Percentiles rank a stretch among this genome's conserved stretches.
phyloP scores from a whole-genome alignment of 1,140 invertebrate species.

The Holcopasites calliopsidis region DNA sequence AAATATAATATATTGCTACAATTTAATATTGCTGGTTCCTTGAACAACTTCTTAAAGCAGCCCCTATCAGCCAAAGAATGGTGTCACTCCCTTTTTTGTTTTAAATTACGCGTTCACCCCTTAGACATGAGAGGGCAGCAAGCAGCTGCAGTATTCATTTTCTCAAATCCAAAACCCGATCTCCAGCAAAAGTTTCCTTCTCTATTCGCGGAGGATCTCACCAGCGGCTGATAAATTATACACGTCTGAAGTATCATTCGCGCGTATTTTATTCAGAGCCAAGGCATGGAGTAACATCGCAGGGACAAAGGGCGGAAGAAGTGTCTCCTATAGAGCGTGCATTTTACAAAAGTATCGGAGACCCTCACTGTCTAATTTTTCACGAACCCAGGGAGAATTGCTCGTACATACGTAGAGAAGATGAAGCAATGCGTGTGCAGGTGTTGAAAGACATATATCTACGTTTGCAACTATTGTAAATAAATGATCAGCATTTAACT shows the following conservation, averaged over 20 bases:
- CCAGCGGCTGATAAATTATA: slow-evolving; percentile 28
- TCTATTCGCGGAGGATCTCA: neutral
- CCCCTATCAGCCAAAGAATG: too few relatives aligned
- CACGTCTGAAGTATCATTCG: slow-evolving; percentile 28
- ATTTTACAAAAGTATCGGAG: slow-evolving; percentile 18
- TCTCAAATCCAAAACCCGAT: slow-evolving; percentile 9
- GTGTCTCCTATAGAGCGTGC: neutral
- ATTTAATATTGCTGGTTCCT: too few relatives aligned
- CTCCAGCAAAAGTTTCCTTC: slow-evolving; percentile 3
- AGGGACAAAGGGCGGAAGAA: neutral
- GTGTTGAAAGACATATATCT: too few relatives aligned
- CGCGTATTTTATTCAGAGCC: slow-evolving; percentile 23
- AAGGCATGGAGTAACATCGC: neutral
- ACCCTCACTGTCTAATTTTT: slow-evolving; percentile 3
- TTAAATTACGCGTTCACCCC: too few relatives aligned
- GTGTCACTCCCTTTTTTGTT: too few relatives aligned
- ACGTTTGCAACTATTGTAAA: too few relatives aligned
- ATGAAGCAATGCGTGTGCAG: too few relatives aligned
- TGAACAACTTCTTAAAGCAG: too few relatives aligned
- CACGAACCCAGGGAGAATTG: too few relatives aligned
- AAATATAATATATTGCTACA: too few relatives aligned
- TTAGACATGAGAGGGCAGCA: neutral
- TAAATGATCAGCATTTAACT: too few relatives aligned
- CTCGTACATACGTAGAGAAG: too few relatives aligned
- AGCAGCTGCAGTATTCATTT: slow-evolving; percentile 24